Conservation (phyloP, 2,797 vertebrate species). For the Molothrus aeneus region DNA sequence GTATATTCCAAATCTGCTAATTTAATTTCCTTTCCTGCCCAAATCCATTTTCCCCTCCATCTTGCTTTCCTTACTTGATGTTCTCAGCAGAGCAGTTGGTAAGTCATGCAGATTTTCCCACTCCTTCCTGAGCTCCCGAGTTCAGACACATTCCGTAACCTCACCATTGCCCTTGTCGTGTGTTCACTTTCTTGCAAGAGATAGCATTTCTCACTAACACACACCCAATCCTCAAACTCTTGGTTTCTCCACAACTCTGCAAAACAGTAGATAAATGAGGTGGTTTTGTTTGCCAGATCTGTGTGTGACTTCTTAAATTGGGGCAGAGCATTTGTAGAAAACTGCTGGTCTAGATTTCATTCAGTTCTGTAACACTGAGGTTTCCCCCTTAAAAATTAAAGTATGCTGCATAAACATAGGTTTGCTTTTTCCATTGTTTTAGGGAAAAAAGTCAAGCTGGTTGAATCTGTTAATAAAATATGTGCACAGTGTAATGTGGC, state of each 20-base stretch:
- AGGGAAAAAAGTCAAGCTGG: not conserved
- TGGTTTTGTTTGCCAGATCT: not conserved
- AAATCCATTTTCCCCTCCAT: slow-evolving; percentile 56
- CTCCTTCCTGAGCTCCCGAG: slow-evolving; percentile 12
- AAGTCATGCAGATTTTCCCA: slow-evolving; percentile 58
- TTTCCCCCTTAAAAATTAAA: not conserved
- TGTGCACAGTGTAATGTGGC: not conserved
- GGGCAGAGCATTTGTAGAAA: not conserved
- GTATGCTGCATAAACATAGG: not conserved
- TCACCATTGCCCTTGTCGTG: slow-evolving; percentile 20
- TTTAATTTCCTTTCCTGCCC: slow-evolving; percentile 68
- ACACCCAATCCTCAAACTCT: not conserved
- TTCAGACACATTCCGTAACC: slow-evolving; percentile 31
- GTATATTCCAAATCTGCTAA: slow-evolving; percentile 48
- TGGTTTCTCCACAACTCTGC: not conserved
- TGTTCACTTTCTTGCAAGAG: slow-evolving; percentile 62
- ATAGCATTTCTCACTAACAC: slow-evolving; percentile 63
- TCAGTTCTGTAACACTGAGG: not conserved
- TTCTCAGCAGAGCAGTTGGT: slow-evolving; percentile 73
- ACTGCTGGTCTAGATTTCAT: not conserved
- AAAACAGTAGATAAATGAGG: not conserved
- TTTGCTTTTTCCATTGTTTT: not conserved
- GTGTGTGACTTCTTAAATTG: not conserved
- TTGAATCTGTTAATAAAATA: not conserved
- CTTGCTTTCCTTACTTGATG: slow-evolving; percentile 69